Evolutionary conservation across 2,888 invertebrate genomes (phyloP).

Genomic region (Aphodius granarius): DNA sequence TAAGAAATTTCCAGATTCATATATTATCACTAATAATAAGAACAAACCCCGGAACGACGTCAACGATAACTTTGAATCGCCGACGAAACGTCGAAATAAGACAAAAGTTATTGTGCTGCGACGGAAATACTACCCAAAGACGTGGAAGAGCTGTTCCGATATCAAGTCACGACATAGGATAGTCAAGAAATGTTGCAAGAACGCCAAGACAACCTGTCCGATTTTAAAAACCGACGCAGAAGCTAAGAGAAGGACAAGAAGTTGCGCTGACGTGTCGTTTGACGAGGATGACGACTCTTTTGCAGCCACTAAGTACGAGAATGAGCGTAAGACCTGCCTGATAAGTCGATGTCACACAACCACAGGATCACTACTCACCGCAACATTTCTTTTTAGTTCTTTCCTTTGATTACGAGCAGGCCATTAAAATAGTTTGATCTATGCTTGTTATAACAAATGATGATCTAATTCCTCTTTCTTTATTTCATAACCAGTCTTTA

Average conservation of each 20-base stretch:
- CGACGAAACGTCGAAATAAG: constrained; percentile 26
- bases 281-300: constrained; percentile 23
- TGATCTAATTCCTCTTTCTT: no score
- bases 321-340: constrained; percentile 34
- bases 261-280: constrained; percentile 45
- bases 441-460: no score
- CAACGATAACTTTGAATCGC: background rate
- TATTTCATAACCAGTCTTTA: no score
- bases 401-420: background rate
- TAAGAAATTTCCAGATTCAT: constrained; percentile 54
- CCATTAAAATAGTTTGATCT: background rate
- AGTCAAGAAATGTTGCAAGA: constrained; percentile 51
- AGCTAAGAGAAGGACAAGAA: constrained; percentile 46
- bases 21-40: constrained; percentile 48
- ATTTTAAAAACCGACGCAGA: constrained; percentile 43
- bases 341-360: constrained; percentile 35
- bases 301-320: constrained; percentile 31
- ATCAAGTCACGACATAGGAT: constrained; percentile 43
- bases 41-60: constrained; percentile 26
- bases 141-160: constrained; percentile 53
- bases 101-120: constrained; percentile 44
- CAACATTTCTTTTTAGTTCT: background rate
- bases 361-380: background rate
- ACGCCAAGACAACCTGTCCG: constrained; percentile 52
- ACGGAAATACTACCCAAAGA: constrained; percentile 46